Evolutionary conservation across 2,113 vertebrate genomes (phyloP).

Genomic region (Ellobius talpinus): DNA sequence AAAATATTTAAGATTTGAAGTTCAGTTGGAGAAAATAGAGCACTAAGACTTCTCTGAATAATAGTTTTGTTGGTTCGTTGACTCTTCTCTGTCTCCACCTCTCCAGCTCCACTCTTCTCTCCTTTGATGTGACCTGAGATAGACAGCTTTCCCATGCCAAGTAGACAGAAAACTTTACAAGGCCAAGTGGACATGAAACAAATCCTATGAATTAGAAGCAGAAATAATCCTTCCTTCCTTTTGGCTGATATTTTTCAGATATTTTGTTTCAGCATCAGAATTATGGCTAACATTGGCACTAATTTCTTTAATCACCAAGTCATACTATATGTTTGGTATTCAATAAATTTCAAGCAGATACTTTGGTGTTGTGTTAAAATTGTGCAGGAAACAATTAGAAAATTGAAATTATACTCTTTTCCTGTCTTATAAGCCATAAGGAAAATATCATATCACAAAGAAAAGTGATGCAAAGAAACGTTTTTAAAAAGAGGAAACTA

Average conservation of each 20-base stretch:
- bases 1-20: background rate
- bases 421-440: background rate
- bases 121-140: background rate
- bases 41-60: background rate
- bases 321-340: background rate
- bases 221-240: background rate
- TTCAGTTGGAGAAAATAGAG: background rate
- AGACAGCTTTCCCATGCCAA: background rate
- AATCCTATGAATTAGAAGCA: background rate
- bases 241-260: background rate
- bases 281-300: background rate
- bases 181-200: background rate
- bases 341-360: background rate
- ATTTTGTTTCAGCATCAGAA: background rate
- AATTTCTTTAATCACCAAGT: background rate
- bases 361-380: background rate
- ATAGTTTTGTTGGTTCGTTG: background rate
- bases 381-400: background rate
- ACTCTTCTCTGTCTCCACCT: too few relatives aligned
- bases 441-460: background rate
- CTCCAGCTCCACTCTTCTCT: accelerated
- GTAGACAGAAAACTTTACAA: background rate
- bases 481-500: background rate
- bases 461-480: background rate
- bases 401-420: background rate